These are phyloP conservation scores for Campylomormyrus numenius DNA, from an alignment of 2,113 vertebrate species.

Conservation along the genomic window DNA sequence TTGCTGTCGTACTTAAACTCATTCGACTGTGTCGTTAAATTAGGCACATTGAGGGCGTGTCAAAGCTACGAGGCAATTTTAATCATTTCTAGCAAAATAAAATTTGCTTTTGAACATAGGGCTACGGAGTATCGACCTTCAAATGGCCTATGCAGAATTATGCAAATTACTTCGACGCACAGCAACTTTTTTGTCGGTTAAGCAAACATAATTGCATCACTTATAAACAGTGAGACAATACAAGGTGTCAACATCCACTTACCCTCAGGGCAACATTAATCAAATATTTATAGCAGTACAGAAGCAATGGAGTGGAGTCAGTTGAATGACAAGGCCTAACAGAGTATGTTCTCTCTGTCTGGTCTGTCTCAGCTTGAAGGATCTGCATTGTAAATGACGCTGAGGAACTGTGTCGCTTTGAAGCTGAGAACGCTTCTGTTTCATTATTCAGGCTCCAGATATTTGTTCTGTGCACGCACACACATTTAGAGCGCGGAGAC, in stretches of 20 bases:
- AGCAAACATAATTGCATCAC: conserved; percentile 17
- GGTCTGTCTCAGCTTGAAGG: not conserved
- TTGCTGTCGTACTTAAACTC: not conserved
- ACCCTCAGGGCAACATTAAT: conserved; percentile 19
- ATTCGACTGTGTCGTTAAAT: not conserved
- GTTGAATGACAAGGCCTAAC: conserved; percentile 27
- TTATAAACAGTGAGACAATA: conserved; percentile 18
- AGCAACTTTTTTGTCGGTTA: conserved; percentile 11
- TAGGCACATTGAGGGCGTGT: not conserved
- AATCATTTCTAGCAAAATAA: not conserved
- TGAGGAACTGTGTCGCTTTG: not conserved
- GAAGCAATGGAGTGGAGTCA: conserved; percentile 19
- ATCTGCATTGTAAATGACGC: not conserved
- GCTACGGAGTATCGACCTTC: conserved; percentile 10
- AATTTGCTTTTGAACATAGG: not conserved
- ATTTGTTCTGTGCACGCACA: not conserved
- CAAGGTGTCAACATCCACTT: conserved; percentile 14
- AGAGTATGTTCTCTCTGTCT: not conserved
- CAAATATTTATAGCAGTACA: conserved; percentile 28
- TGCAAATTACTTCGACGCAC: not conserved
- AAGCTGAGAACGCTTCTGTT: not conserved
- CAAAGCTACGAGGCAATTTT: not conserved
- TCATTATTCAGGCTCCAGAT: not conserved
- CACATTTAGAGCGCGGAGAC: not conserved
- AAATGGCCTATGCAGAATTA: conserved; percentile 21